Percentiles rank a stretch among this genome's conserved stretches.
These are phyloP conservation scores for Calidris pygmaea DNA, from an alignment of 2,113 vertebrate species.

Conservation along the genomic window DNA sequence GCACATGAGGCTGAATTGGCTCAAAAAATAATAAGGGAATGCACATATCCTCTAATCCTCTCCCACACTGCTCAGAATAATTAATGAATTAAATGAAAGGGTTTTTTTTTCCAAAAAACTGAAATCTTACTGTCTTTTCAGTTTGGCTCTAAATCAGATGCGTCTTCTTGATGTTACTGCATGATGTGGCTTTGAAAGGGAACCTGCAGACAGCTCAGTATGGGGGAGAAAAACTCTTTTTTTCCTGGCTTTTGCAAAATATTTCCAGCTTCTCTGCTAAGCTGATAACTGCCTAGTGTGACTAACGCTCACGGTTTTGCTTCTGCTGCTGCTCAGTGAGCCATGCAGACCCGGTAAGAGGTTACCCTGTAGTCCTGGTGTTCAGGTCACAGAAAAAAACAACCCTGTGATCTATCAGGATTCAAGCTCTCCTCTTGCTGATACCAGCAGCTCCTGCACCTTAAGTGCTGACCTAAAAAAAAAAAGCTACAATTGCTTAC, in stretches of 20 bases:
- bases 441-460: slow-evolving; percentile 42
- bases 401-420: not conserved
- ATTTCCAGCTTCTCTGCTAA: slow-evolving; percentile 4
- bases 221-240: not conserved
- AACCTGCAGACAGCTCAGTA: slow-evolving; percentile 9
- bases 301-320: not conserved
- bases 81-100: not conserved
- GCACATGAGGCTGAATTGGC: not conserved
- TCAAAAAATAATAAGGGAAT: not conserved
- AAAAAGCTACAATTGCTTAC: slow-evolving; percentile 55
- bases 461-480: slow-evolving; percentile 58
- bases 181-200: slow-evolving; percentile 5
- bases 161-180: not conserved
- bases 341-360: not conserved
- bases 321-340: not conserved
- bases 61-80: not conserved
- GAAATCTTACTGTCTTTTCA: not conserved
- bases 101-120: not conserved
- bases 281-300: not conserved
- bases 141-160: not conserved
- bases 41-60: not conserved
- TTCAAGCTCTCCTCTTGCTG: slow-evolving; percentile 14
- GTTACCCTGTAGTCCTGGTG: not conserved
- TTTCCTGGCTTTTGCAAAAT: not conserved
- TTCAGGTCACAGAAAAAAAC: not conserved